Conservation (phyloP, 2,797 vertebrate species). For the Onychomys torridus region DNA sequence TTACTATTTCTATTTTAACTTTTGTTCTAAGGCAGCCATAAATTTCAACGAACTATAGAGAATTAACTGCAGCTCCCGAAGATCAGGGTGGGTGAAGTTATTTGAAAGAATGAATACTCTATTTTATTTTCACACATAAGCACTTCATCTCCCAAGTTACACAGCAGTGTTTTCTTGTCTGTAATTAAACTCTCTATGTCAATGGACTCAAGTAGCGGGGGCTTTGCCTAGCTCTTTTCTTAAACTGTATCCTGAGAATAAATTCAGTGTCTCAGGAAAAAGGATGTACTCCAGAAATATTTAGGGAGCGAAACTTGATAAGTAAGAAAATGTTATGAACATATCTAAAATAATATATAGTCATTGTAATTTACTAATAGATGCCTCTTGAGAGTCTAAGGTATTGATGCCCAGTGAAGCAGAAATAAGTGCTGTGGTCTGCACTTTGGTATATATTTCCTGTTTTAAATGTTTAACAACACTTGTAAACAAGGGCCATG, state of each 20-base stretch:
- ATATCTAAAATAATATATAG: slow-evolving; percentile 41
- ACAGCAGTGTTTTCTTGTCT: slow-evolving; percentile 18
- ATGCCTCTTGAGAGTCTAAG: slow-evolving; percentile 24
- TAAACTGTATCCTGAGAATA: background rate
- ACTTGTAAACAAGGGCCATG: background rate
- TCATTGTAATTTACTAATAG: slow-evolving; percentile 1
- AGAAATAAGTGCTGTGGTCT: background rate
- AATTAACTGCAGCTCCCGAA: slow-evolving; percentile 34
- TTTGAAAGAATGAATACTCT: slow-evolving; percentile 10
- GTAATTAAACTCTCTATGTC: background rate
- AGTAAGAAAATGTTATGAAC: slow-evolving; percentile 33
- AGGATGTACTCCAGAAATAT: background rate
- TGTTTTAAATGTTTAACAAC: slow-evolving; percentile 58
- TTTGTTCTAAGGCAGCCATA: slow-evolving; percentile 2
- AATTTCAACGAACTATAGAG: slow-evolving; percentile 32
- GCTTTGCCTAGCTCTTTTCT: background rate
- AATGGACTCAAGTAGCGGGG: background rate
- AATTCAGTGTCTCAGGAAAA: background rate
- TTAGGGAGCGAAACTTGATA: slow-evolving; percentile 24
- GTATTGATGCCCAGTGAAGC: background rate
- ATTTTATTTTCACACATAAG: slow-evolving; percentile 7
- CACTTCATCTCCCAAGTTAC: background rate
- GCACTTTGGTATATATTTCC: background rate
- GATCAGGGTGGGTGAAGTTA: background rate
- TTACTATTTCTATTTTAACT: slow-evolving; percentile 40